Conservation (phyloP, 2,888 invertebrate species). For the Tholera decimalis region DNA sequence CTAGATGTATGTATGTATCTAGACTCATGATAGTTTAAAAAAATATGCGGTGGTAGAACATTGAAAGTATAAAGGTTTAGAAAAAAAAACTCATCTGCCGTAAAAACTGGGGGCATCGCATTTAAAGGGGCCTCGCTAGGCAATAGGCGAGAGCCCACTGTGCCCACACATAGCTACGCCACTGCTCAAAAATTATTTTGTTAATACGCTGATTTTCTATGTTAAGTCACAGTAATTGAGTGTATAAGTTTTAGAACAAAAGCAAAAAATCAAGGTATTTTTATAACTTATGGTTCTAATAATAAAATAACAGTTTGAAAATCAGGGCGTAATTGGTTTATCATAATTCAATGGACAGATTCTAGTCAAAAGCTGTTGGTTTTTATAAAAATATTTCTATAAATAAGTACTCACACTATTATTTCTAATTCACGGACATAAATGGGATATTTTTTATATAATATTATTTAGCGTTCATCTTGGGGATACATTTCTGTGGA, state of each 20-base stretch:
- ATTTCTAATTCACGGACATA: not conserved
- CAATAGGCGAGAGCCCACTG: too few species aligned
- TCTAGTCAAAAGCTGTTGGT: slow-evolving; percentile 22
- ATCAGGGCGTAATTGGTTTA: not conserved
- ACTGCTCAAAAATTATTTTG: not conserved
- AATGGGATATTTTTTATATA: slow-evolving; percentile 40
- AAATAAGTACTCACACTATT: slow-evolving; percentile 3
- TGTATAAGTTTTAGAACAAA: not conserved
- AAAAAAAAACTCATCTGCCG: too few species aligned
- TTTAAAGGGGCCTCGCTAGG: too few species aligned
- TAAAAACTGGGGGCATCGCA: too few species aligned
- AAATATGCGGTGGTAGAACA: too few species aligned
- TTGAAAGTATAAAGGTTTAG: too few species aligned
- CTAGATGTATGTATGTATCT: too few species aligned
- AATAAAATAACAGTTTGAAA: not conserved
- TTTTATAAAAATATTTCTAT: not conserved
- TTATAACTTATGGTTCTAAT: not conserved
- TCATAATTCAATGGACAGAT: not conserved
- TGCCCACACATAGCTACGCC: too few species aligned
- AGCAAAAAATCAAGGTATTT: not conserved
- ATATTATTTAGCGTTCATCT: slow-evolving; percentile 2
- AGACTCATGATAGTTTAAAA: too few species aligned
- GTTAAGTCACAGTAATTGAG: not conserved
- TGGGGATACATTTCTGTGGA: slow-evolving; percentile 24
- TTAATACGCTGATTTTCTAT: not conserved